phyloP scores from a whole-genome alignment of 2,113 vertebrate species.

The Anolis sagrei region DNA sequence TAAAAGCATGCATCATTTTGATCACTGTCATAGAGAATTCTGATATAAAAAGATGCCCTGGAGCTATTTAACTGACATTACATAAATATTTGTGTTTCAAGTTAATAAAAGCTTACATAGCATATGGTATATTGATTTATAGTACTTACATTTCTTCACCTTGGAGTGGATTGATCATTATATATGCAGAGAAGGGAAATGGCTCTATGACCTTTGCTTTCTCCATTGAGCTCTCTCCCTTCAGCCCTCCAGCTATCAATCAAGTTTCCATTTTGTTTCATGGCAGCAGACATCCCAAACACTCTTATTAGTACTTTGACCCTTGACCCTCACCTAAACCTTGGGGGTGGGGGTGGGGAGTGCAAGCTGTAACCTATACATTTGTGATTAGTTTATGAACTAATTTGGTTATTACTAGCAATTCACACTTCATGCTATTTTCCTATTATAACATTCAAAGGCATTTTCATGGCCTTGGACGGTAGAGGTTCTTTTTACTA shows the following conservation, averaged over 20 bases:
- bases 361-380: slow-evolving; percentile 78
- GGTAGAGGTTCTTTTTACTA: neutral
- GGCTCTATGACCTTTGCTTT: slow-evolving; percentile 87
- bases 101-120: slow-evolving; percentile 81
- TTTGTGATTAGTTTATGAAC: slow-evolving; percentile 78
- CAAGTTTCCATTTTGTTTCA: slow-evolving; percentile 99
- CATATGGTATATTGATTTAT: slow-evolving; percentile 92
- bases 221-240: slow-evolving; percentile 80
- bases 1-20: slow-evolving; percentile 6
- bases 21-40: slow-evolving; percentile 6
- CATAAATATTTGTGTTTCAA: slow-evolving; percentile 83
- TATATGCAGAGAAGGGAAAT: slow-evolving; percentile 85
- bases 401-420: slow-evolving; percentile 71
- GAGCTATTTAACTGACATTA: slow-evolving; percentile 83
- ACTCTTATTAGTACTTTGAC: slow-evolving; percentile 97
- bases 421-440: slow-evolving; percentile 37
- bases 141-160: slow-evolving; percentile 80
- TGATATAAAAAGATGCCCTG: slow-evolving; percentile 34
- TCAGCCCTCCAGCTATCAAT: slow-evolving; percentile 93
- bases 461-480: neutral
- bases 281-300: slow-evolving; percentile 99
- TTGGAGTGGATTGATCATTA: slow-evolving; percentile 80
- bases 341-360: slow-evolving; percentile 72
- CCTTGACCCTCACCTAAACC: slow-evolving; percentile 91
- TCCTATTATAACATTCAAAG: slow-evolving; percentile 10